Base-by-base conservation (phyloP, 2,888 invertebrate genomes). In the Tetragonisca angustula region DNA sequence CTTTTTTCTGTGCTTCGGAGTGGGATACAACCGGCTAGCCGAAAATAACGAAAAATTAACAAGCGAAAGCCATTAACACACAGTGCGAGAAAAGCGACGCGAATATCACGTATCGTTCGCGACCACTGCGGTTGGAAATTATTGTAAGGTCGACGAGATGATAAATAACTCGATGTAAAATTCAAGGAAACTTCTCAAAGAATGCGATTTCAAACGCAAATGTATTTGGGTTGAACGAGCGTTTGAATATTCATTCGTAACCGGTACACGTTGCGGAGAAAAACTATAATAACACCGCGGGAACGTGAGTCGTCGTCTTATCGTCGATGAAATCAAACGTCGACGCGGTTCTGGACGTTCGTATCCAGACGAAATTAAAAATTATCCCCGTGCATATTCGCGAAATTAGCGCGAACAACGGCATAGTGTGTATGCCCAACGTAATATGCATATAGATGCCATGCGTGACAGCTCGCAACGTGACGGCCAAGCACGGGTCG, bases 401-500 rank as follows among this genome's bases (percentile, higher is more conserved):
- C 52, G 80, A 80, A 88, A 84, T 89, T 85, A 83, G 27, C 75
- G 84, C 50, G 79, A 59, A 36, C 77, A 70, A 75, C 79, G 80
- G 50, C 82, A 65, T 43, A 72, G 70, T 54, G 67, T 49, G 65
- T 56, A 11, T 43, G 43, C 43, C 49, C 77, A 50, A 81, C 81
- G 87, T 89, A 89, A 89, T 86, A 88, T 81, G 83, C 89, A 86
- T 89, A 83, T 84, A 81, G 56, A 86, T 83, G 88, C 43, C 85
- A 81, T 81, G 87, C 83, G 80, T 85, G 88, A 77, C 85, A 87
- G 84, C 70, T 87, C 71, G 83, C 73, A 85, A 85, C 87, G 85
- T 76, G 88, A 89, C 82, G 83, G 62, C 36, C 76, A 67, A 68
- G 84, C 69, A 81, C 81, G 84, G 90, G 86, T 91, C 90, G 91